These are phyloP conservation scores for Trachythela sp. DNA, from an alignment of 64 coral and sea anemone species.

Conservation along the genomic window DNA sequence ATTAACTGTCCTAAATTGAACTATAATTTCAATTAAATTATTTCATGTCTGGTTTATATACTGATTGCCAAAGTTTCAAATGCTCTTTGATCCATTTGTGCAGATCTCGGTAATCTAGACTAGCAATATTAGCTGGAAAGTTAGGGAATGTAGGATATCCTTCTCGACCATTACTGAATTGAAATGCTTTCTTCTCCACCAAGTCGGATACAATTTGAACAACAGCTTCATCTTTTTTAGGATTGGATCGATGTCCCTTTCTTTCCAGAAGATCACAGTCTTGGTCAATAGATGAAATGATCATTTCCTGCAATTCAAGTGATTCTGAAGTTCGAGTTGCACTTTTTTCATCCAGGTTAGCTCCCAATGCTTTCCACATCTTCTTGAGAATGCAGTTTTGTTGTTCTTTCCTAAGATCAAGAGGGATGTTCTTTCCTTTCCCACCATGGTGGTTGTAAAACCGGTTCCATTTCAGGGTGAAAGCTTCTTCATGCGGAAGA, in stretches of 20 bases:
- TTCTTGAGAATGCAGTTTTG: slow-evolving; percentile 34
- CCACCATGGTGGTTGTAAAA: slow-evolving; percentile 33
- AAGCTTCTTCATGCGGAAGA: background rate
- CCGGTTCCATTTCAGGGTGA: slow-evolving; percentile 13
- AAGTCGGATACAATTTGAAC: slow-evolving; percentile 17
- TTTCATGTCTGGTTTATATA: background rate
- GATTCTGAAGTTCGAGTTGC: slow-evolving; percentile 34
- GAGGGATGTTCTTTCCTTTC: slow-evolving; percentile 26
- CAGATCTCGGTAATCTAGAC: slow-evolving; percentile 41
- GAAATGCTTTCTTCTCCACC: background rate
- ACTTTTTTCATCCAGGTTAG: slow-evolving; percentile 45
- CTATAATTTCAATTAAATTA: background rate
- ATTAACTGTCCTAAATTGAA: too few species aligned
- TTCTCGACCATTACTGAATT: background rate
- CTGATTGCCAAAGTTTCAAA: slow-evolving; percentile 18
- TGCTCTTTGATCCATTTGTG: slow-evolving; percentile 48
- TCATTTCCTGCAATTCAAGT: slow-evolving; percentile 9
- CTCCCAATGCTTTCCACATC: slow-evolving; percentile 32
- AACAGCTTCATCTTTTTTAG: background rate
- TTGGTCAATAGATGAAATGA: slow-evolving; percentile 13
- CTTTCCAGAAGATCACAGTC: background rate
- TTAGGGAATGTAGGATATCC: slow-evolving; percentile 47
- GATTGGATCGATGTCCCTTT: background rate
- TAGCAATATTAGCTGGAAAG: slow-evolving; percentile 11
- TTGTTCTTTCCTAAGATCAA: slow-evolving; percentile 47